Evolutionary conservation across 2,888 invertebrate genomes (phyloP).

Genomic region (Scaptomyza flava): DNA sequence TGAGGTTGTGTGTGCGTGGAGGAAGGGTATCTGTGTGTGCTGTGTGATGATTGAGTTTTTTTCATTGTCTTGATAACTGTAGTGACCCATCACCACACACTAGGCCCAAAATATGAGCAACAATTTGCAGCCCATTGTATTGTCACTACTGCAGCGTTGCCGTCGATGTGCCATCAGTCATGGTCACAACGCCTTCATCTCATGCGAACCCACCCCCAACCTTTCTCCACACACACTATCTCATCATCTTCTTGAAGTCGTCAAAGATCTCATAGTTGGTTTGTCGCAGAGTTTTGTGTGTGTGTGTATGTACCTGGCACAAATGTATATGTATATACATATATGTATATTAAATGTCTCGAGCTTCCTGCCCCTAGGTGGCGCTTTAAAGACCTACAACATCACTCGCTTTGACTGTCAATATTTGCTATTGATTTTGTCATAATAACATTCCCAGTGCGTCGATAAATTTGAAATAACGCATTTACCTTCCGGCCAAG

Average conservation of each 20-base stretch:
- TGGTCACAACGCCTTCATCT: conserved; percentile 60
- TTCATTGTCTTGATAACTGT: conserved; percentile 67
- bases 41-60: conserved; percentile 68
- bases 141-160: conserved; percentile 73
- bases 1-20: too few relatives aligned
- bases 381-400: conserved; percentile 42
- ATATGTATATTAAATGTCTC: conserved; percentile 56
- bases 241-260: conserved; percentile 67
- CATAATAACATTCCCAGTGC: conserved; percentile 73
- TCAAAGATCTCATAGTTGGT: conserved; percentile 20
- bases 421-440: conserved; percentile 74
- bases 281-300: conserved; percentile 22
- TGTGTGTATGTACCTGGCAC: conserved; percentile 56
- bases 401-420: conserved; percentile 47
- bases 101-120: neutral
- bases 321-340: conserved; percentile 26
- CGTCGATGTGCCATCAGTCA: conserved; percentile 66
- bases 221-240: neutral
- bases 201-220: neutral
- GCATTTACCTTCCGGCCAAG: conserved; percentile 67
- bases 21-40: too few relatives aligned
- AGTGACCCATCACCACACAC: conserved; percentile 40
- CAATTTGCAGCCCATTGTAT: conserved; percentile 59
- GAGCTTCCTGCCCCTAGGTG: conserved; percentile 34
- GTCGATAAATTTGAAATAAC: conserved; percentile 75